A percentile compares a stretch with the other conserved stretches of the same genome.
These are phyloP conservation scores for Colostygia pectinataria DNA, from an alignment of 2,888 invertebrate species.

Conservation along the genomic window DNA sequence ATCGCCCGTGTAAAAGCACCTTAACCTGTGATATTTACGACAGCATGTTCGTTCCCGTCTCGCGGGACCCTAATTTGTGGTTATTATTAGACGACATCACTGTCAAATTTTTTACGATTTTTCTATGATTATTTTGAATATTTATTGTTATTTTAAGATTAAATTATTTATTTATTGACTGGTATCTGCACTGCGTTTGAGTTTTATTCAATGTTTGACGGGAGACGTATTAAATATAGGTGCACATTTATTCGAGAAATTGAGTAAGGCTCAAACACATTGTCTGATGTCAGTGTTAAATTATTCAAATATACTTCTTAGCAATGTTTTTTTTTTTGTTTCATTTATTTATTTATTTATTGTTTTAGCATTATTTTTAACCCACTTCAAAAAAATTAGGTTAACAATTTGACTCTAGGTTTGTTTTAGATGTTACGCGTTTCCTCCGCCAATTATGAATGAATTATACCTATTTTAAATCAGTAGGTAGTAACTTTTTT, in stretches of 20 bases:
- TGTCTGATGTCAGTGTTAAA: constrained; percentile 37
- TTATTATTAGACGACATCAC: constrained; percentile 51
- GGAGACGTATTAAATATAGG: constrained; percentile 79
- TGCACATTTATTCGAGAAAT: constrained; percentile 73
- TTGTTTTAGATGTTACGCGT: too few species aligned
- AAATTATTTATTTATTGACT: constrained; percentile 65
- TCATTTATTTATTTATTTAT: too few species aligned
- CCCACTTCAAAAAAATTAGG: too few species aligned
- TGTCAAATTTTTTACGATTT: constrained; percentile 53
- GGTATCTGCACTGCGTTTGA: constrained; percentile 51
- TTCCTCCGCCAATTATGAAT: too few species aligned
- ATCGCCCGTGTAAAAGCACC: constrained; percentile 26
- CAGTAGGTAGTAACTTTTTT: too few species aligned
- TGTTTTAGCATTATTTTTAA: too few species aligned
- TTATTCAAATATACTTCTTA: constrained; percentile 35
- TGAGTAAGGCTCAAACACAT: constrained; percentile 60
- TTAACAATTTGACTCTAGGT: too few species aligned
- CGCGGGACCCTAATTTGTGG: constrained; percentile 52
- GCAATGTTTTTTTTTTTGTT: constrained; percentile 22
- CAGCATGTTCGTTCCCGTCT: constrained; percentile 34
- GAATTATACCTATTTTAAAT: too few species aligned
- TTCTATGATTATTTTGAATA: constrained; percentile 39
- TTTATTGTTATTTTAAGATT: constrained; percentile 54
- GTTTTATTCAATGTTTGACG: constrained; percentile 59
- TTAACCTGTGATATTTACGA: constrained; percentile 75